Evolutionary conservation across 2,888 invertebrate genomes (phyloP), one percentile per base, ranked within the genome.

Genomic region (Bombylius major): DNA sequence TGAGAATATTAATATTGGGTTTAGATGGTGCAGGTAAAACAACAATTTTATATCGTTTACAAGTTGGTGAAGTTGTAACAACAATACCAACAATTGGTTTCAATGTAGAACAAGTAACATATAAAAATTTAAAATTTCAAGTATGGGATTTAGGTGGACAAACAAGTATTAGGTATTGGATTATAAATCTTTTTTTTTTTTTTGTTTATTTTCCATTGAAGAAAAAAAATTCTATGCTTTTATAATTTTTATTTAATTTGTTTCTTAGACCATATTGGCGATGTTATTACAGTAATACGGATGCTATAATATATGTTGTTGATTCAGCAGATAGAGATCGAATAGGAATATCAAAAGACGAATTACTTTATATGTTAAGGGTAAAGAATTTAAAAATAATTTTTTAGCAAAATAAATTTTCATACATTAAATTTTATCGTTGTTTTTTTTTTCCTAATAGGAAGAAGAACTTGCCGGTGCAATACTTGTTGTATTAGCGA

Each of bases 221-320:
- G n/a, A n/a, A 5, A 5, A 36, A 7, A 7, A 7, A 7, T 1
- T 36, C 4, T 1, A 36, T 34, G 51, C 46, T 47, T 50, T 47
- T n/a, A 47, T 47, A 32, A 36, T 51, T 11, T 47, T 34, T 9
- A 55, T 33, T 45, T 54, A 57, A 32, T 49, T 50, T 53, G 46
- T n/a, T 56, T 80, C 81, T 57, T 76, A 94, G 97, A 78, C 98
- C 98, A 1, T 99, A 99, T 74, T 99, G 99, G 99, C 82, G 99
- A 75, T 99, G 98, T 82, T 99, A 99, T 76, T 99, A 96, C 75
- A 95, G 97, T 64, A 99, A 99, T 77, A 99, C 99, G 70, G 99
- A 99, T 79, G 99, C 99, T 69, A 97, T 99, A 67, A 98, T 99
- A 68, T 99, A 99, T 77, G 99, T 99, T 55, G 97, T 98, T 53